Base-by-base conservation (phyloP, 2,113 vertebrate species). In the Dasypus novemcinctus region DNA sequence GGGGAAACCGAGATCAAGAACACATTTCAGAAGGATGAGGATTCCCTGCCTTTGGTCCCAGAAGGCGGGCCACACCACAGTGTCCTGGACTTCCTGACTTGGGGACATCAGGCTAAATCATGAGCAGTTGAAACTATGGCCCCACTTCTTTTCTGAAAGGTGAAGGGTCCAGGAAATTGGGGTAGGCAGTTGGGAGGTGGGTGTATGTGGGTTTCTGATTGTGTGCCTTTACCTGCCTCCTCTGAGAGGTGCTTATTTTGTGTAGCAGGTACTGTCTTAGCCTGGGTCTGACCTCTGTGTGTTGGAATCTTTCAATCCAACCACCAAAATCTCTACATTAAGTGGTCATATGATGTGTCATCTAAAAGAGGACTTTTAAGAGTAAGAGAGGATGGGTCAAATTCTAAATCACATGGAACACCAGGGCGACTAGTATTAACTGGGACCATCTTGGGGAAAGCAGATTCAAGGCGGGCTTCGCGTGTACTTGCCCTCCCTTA, bases 401-500 rank as follows among this genome's bases (percentile, higher is more conserved):
- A 27, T 75, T 82, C 33, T n/a, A 71, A 38, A 38, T 0, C 10
- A 72, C 33, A 0, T 43, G 29, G 81, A 76, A 13, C 54, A 59
- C 7, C 1, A 27, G 86, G 80, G 52, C n/a, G 36, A 27, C 10
- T 15, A 29, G 6, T 10, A 18, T 66, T n/a, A 52, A 49, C 29
- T 63, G 25, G 25, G 41, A 31, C 5, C 17, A 27, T 15, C 41
- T 4, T 43, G 46, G 31, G 71, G 6, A 57, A n/a, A 49, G 2
- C 43, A 52, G 6, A 29, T 43, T 59, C n/a, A 79, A 64, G 0
- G 9, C 29, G 14, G 14, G 2, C 5, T 38, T 92, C 68, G 54
- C 2, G 12, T 33, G 4, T 8, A 27, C 14, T 38, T 31, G 21
- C 2, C 2, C 10, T 1, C 54, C 29, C 1, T 33, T 43, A 57